Evolutionary conservation across 92 coral and sea anemone species (phyloP).

Genomic region (Zoanthus sansibaricus): DNA sequence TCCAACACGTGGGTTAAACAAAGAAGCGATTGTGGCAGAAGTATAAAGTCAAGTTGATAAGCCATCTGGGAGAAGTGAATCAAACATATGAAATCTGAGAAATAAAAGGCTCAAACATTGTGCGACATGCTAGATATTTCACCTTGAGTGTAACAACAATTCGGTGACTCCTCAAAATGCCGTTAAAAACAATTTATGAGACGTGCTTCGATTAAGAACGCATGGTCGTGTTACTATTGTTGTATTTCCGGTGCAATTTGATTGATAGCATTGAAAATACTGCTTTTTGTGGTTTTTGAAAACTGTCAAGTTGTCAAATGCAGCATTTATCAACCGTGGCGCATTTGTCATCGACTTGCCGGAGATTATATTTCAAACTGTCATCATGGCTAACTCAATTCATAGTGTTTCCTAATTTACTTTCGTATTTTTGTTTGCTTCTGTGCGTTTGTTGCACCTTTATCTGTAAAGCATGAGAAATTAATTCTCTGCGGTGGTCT

Average conservation of each 20-base stretch:
- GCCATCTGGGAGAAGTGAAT: slow-evolving; percentile 17
- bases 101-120: not conserved
- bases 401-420: not conserved
- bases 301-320: slow-evolving; percentile 17
- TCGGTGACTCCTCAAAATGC: not conserved
- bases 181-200: slow-evolving; percentile 27
- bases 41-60: not conserved
- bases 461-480: not conserved
- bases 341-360: slow-evolving; percentile 45
- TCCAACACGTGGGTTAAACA: slow-evolving; percentile 44
- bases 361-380: slow-evolving; percentile 28
- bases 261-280: slow-evolving; percentile 41
- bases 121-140: not conserved
- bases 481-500: slow-evolving; percentile 46
- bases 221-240: slow-evolving; percentile 29
- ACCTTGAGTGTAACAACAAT: slow-evolving; percentile 5
- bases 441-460: slow-evolving; percentile 16
- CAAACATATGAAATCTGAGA: not conserved
- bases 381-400: not conserved
- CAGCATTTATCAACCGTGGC: slow-evolving; percentile 40
- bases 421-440: slow-evolving; percentile 20
- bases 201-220: slow-evolving; percentile 33
- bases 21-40: slow-evolving; percentile 26
- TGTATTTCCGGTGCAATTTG: slow-evolving; percentile 41
- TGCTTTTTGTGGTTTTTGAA: slow-evolving; percentile 21